phyloP scores from a whole-genome alignment of 2,797 vertebrate genomes.

The Diplodus sargus region DNA sequence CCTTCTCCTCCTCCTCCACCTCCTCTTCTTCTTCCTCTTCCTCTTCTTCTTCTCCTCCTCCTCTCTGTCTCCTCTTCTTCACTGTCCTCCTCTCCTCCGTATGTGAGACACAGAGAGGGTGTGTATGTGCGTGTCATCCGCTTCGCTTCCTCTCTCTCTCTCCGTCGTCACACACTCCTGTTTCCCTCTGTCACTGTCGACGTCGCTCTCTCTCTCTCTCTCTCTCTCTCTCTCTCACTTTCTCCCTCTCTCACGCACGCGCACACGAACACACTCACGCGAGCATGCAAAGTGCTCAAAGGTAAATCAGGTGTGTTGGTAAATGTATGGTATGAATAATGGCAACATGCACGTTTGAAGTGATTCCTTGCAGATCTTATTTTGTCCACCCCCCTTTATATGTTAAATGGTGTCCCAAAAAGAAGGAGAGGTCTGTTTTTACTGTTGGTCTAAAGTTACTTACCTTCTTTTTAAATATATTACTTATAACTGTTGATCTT shows the following conservation, averaged over 20 bases:
- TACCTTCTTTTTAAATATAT: no score
- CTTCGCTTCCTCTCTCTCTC: slow-evolving; percentile 39
- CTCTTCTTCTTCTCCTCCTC: slow-evolving; percentile 22
- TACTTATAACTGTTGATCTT: no score
- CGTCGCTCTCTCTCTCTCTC: slow-evolving; percentile 6
- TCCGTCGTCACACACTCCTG: slow-evolving; percentile 45
- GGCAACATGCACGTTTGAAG: no score
- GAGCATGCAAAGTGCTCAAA: not conserved
- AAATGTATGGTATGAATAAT: no score
- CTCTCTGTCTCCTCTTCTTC: slow-evolving; percentile 39
- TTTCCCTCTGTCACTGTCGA: slow-evolving; percentile 26
- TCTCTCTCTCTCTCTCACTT: not conserved
- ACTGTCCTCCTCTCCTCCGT: slow-evolving; percentile 58
- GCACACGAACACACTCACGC: not conserved
- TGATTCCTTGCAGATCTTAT: no score
- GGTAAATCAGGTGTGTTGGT: not conserved
- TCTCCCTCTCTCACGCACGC: not conserved
- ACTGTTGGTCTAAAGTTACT: no score
- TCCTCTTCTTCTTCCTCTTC: slow-evolving; percentile 6
- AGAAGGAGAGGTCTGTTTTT: no score
- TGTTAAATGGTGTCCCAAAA: no score
- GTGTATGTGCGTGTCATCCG: slow-evolving; percentile 60
- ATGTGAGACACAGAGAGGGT: slow-evolving; percentile 54
- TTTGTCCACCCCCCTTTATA: no score
- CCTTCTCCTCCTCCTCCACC: slow-evolving; percentile 28